These are phyloP conservation scores for Venturia canescens DNA, from an alignment of 1,140 invertebrate species.

Conservation along the genomic window DNA sequence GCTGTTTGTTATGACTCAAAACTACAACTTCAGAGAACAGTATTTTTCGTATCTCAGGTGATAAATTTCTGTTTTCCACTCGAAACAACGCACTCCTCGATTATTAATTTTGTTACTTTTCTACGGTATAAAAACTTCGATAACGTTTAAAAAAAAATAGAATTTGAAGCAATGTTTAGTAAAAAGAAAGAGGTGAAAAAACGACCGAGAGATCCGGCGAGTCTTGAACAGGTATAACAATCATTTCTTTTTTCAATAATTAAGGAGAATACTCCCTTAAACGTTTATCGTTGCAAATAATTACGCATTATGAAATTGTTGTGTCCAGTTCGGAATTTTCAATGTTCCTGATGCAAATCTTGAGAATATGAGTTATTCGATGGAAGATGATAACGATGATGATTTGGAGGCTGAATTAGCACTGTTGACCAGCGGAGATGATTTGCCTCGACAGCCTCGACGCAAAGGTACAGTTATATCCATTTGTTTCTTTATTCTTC, in stretches of 20 bases:
- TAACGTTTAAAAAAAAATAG: neutral
- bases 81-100: neutral
- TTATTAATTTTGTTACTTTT: neutral
- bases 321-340: conserved; percentile 84
- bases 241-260: conserved; percentile 22
- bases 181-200: conserved; percentile 75
- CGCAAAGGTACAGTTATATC: conserved; percentile 70
- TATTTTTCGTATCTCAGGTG: neutral
- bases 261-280: neutral
- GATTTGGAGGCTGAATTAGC: conserved; percentile 92
- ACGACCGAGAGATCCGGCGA: conserved; percentile 70
- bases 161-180: conserved; percentile 72
- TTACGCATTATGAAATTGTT: neutral
- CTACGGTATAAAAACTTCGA: neutral
- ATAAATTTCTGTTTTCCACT: neutral
- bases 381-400: conserved; percentile 82
- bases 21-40: conserved; percentile 22
- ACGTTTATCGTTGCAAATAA: neutral
- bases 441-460: conserved; percentile 74
- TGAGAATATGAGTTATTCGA: conserved; percentile 71
- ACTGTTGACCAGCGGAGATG: conserved; percentile 82
- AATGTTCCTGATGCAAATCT: conserved; percentile 82
- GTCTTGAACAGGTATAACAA: conserved; percentile 73
- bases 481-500: neutral
- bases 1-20: conserved; percentile 26